Base-by-base conservation (phyloP, 2,113 vertebrate genomes). In the Percina caprodes region DNA sequence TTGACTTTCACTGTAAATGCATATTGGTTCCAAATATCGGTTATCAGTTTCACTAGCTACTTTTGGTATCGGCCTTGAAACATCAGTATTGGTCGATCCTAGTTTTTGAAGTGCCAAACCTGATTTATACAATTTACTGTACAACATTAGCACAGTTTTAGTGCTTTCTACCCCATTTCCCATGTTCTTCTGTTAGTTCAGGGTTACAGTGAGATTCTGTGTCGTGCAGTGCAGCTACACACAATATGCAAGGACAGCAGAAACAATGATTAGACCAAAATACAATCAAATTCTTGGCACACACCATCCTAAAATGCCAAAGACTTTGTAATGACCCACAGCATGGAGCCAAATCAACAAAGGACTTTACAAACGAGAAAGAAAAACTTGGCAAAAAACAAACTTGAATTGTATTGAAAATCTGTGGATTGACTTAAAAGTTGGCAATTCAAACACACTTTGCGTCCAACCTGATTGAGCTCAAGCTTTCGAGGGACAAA, bases 301-400 rank as follows among this genome's bases (percentile, higher is more conserved):
- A 45, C 58, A 81, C n/a, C 54, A n/a, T 45, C 45, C 11, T 18
- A 3, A 56, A 71, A 49, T 58, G 26, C 21, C 39, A 39, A 69
- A 70, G 58, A 76, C n/a, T 19, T 51, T 30, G 39, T 49, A 61
- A 14, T 82, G 66, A 61, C 35, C 51, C n/a, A 5, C 59, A 30
- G 51, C 59, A 16, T 5, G 15, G 14, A 66, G 58, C 49, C 46
- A 61, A 45, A 77, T 67, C 35, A 68, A 72, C n/a, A 62, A 48
- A 49, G 33, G 46, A 75, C 42, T 65, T 23, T 0, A 11, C 45
- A 16, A 63, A 26, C 1, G 0, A 30, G 21, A 65, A 21, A 52
- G 18, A 51, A 59, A 72, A 67, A 76, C 55, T 30, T 82, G 79
- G 79, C 68, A 49, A 42, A 74, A 74, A 18, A 39, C 39, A 3